Evolutionary conservation across 2,797 vertebrate genomes (phyloP).

Genomic region (Coccyzus lansbergi): DNA sequence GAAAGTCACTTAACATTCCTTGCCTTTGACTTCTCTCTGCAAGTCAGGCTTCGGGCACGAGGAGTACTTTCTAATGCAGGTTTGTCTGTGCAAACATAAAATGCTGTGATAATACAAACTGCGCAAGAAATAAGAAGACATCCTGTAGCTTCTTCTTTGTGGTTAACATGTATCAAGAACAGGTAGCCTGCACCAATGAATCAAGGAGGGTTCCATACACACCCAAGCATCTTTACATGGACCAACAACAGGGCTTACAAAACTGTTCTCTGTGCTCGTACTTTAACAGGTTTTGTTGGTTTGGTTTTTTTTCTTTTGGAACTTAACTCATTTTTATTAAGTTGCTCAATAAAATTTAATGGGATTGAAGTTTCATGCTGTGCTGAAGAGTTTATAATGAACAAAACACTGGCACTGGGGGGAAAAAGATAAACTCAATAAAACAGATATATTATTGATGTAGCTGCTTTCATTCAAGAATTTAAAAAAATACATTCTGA

Average conservation of each 20-base stretch:
- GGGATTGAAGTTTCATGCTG: constrained; percentile 44
- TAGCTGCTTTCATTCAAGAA: constrained; percentile 15
- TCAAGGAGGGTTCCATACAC: neutral
- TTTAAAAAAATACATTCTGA: constrained; percentile 32
- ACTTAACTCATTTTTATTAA: constrained; percentile 25
- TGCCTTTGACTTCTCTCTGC: neutral
- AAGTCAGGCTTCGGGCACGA: neutral
- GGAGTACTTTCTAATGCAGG: neutral
- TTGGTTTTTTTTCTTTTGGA: neutral
- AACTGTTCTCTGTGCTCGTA: neutral
- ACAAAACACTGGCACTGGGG: neutral
- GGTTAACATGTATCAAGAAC: neutral
- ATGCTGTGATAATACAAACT: neutral
- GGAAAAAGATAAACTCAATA: neutral
- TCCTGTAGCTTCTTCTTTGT: neutral
- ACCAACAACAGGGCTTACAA: neutral
- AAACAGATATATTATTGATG: constrained; percentile 22
- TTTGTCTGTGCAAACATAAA: neutral
- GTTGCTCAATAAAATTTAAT: constrained; percentile 54
- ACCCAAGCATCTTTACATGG: neutral
- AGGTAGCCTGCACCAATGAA: neutral
- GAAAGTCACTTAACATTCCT: neutral
- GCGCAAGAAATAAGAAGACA: neutral
- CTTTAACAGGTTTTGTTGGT: neutral
- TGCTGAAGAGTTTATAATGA: constrained; percentile 47